Percentiles rank a stretch among this genome's conserved stretches.
These are phyloP conservation scores for Dreissena rostriformis DNA, from an alignment of 1,140 invertebrate species.

Conservation along the genomic window DNA sequence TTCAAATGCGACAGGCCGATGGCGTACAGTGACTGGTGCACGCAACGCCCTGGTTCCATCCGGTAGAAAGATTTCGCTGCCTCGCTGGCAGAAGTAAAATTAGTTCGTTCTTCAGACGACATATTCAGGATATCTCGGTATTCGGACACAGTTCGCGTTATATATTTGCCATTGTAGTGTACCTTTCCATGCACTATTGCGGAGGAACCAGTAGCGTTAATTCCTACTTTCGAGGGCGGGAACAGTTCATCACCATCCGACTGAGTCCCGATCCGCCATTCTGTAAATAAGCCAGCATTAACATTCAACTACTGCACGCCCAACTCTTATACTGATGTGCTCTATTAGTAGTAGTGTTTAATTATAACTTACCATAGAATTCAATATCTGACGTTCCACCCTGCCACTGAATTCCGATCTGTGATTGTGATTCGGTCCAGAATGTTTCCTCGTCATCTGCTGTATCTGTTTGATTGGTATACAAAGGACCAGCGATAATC, in stretches of 20 bases:
- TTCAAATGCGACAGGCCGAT: constrained; percentile 23
- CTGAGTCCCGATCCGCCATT: constrained; percentile 22
- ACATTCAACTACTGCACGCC: no score
- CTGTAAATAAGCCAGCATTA: no score
- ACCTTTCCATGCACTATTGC: constrained; percentile 39
- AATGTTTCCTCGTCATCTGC: constrained; percentile 9
- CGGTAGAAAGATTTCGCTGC: constrained; percentile 30
- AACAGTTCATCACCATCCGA: background rate
- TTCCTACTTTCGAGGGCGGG: constrained; percentile 6
- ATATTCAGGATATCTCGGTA: constrained; percentile 9
- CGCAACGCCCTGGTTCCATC: constrained; percentile 42
- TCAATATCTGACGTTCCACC: constrained; percentile 26
- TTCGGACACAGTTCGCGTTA: constrained; percentile 24
- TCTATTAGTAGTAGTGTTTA: no score
- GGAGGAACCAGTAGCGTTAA: constrained; percentile 1
- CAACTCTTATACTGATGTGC: no score
- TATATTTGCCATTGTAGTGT: constrained; percentile 13
- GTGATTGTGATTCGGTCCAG: constrained; percentile 18
- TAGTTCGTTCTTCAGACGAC: background rate
- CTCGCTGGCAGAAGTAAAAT: constrained; percentile 1
- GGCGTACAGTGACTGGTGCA: constrained; percentile 21
- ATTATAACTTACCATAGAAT: constrained; percentile 26
- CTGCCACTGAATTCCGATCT: constrained; percentile 35
- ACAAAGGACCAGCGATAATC: constrained; percentile 1
- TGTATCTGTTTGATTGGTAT: background rate